A percentile compares a stretch with the other conserved stretches of the same genome.
Evolutionary conservation across 2,797 vertebrate species (phyloP).

Genomic region (Enteromius anoplus): DNA sequence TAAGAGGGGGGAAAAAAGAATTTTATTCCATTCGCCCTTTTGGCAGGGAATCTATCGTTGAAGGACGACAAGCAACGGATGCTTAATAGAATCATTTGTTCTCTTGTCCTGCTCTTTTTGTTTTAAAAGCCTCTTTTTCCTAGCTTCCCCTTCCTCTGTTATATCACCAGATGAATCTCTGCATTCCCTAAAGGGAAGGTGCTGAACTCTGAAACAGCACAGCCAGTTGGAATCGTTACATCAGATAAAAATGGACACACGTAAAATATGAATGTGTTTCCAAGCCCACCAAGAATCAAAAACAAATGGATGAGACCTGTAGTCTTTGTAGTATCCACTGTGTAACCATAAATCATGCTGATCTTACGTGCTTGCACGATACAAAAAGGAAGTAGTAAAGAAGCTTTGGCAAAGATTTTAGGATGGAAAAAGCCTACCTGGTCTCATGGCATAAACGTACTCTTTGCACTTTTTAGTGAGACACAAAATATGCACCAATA

Average conservation of each 20-base stretch:
- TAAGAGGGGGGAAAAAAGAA: conserved; percentile 47
- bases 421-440: not conserved
- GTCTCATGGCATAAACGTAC: no score
- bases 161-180: conserved; percentile 58
- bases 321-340: conserved; percentile 8
- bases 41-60: conserved; percentile 57
- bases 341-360: conserved; percentile 23
- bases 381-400: not conserved
- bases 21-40: conserved; percentile 60
- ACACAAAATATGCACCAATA: no score
- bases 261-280: conserved; percentile 35
- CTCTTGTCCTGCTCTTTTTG: conserved; percentile 50
- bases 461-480: no score
- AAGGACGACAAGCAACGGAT: conserved; percentile 52
- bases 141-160: conserved; percentile 35
- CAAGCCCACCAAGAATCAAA: conserved; percentile 35
- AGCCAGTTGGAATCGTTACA: conserved; percentile 33
- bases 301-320: conserved; percentile 23
- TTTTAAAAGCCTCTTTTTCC: conserved; percentile 57
- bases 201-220: conserved; percentile 36
- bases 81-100: conserved; percentile 62
- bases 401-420: not conserved
- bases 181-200: conserved; percentile 46
- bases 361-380: not conserved
- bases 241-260: conserved; percentile 15